Percentiles rank a stretch among this genome's conserved stretches.
Conservation (phyloP, 1,140 invertebrate species). For the Drosophila eugracilis region DNA sequence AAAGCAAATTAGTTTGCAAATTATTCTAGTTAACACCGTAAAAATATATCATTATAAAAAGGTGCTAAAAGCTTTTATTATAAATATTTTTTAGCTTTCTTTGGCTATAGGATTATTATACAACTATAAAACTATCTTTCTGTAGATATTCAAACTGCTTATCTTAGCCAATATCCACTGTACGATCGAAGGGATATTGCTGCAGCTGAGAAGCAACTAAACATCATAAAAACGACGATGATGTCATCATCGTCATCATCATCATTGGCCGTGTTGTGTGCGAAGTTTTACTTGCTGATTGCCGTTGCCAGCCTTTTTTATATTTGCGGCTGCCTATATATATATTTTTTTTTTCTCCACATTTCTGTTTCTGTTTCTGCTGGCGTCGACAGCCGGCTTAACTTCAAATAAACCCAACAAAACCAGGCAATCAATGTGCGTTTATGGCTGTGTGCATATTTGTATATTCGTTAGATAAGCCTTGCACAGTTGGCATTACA, state of each 20-base stretch:
- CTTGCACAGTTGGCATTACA: background rate
- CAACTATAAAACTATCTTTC: too few species aligned
- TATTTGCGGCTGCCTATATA: slow-evolving; percentile 6
- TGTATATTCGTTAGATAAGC: slow-evolving; percentile 54
- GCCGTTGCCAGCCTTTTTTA: slow-evolving; percentile 34
- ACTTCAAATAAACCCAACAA: slow-evolving; percentile 36
- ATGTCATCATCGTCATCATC: too few species aligned
- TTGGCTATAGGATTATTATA: too few species aligned
- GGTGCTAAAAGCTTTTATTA: too few species aligned
- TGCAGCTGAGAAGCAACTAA: slow-evolving; percentile 17
- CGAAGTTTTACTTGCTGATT: slow-evolving; percentile 69
- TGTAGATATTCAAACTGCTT: too few species aligned
- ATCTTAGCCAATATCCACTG: slow-evolving; percentile 11
- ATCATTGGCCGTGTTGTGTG: slow-evolving; percentile 27
- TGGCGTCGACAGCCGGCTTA: slow-evolving; percentile 59
- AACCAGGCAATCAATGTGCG: slow-evolving; percentile 40
- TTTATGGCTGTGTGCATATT: slow-evolving; percentile 27
- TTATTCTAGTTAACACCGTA: too few species aligned
- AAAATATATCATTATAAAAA: too few species aligned
- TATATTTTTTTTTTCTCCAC: slow-evolving; percentile 3
- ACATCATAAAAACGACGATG: slow-evolving; percentile 46
- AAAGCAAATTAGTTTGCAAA: too few species aligned
- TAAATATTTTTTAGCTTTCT: too few species aligned
- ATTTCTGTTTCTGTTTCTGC: slow-evolving; percentile 26
- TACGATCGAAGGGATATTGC: slow-evolving; percentile 1